phyloP scores from a whole-genome alignment of 2,888 invertebrate species.

The Pristionchus arcanus region DNA sequence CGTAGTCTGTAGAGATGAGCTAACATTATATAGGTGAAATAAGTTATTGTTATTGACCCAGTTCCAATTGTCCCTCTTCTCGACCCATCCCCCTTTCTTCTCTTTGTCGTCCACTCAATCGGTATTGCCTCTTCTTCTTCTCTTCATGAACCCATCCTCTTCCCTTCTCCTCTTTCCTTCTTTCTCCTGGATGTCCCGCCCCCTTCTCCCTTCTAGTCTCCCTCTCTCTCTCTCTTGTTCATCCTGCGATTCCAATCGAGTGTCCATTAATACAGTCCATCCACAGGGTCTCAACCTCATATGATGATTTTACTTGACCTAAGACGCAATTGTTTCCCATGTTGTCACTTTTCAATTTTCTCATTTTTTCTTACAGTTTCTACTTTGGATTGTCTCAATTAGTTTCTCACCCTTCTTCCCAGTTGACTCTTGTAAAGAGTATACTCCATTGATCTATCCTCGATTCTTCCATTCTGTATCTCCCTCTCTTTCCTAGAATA shows the following conservation, averaged over 20 bases:
- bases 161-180: neutral
- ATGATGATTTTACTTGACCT: neutral
- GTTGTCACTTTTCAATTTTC: neutral
- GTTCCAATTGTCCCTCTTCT: neutral
- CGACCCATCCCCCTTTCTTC: neutral
- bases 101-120: constrained; percentile 13
- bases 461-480: neutral
- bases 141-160: neutral
- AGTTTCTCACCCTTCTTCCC: constrained; percentile 3
- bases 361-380: neutral
- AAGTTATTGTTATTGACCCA: constrained; percentile 36
- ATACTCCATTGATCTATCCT: neutral
- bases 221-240: neutral
- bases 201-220: neutral
- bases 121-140: constrained; percentile 14
- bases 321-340: neutral
- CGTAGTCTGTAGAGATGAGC: neutral
- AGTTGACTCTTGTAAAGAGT: constrained; percentile 1
- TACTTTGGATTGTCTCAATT: constrained; percentile 19
- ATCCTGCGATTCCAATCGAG: neutral
- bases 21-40: constrained; percentile 1
- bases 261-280: neutral
- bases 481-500: constrained; percentile 24
- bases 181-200: neutral
- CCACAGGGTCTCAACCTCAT: neutral